Evolutionary conservation across 2,113 vertebrate genomes (phyloP).

Genomic region (Prietella phreatophila): DNA sequence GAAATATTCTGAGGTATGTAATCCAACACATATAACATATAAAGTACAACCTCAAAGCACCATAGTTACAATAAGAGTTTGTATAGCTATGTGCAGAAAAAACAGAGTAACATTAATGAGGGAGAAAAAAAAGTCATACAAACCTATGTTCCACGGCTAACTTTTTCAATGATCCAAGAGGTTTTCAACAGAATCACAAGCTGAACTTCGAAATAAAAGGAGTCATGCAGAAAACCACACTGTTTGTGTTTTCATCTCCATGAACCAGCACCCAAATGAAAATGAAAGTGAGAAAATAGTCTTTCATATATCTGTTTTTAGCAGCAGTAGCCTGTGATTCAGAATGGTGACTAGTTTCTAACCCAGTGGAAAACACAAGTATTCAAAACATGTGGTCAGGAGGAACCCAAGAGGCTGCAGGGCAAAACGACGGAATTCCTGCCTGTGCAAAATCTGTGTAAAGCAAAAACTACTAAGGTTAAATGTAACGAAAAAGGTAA

Average conservation of each 20-base stretch:
- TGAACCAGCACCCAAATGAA: not conserved
- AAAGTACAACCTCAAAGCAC: not conserved
- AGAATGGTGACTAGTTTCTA: constrained; percentile 52
- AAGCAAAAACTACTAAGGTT: too few relatives aligned
- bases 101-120: not conserved
- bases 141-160: constrained; percentile 54
- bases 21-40: not conserved
- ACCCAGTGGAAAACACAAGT: constrained; percentile 42
- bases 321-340: constrained; percentile 36
- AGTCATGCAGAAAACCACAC: not conserved
- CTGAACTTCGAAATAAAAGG: not conserved
- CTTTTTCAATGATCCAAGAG: not conserved
- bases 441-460: not conserved
- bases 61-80: not conserved
- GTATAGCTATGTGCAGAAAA: not conserved
- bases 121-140: constrained; percentile 17
- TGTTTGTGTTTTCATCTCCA: not conserved
- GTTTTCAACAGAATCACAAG: not conserved
- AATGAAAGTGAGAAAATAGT: constrained; percentile 16
- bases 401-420: constrained; percentile 4
- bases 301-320: constrained; percentile 52
- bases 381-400: constrained; percentile 59
- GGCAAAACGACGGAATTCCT: not conserved
- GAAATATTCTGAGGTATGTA: not conserved
- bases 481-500: not conserved